Evolutionary conservation across 2,113 vertebrate species (phyloP), one percentile per base, ranked within the genome.

Genomic region (Arothron firmamentum): DNA sequence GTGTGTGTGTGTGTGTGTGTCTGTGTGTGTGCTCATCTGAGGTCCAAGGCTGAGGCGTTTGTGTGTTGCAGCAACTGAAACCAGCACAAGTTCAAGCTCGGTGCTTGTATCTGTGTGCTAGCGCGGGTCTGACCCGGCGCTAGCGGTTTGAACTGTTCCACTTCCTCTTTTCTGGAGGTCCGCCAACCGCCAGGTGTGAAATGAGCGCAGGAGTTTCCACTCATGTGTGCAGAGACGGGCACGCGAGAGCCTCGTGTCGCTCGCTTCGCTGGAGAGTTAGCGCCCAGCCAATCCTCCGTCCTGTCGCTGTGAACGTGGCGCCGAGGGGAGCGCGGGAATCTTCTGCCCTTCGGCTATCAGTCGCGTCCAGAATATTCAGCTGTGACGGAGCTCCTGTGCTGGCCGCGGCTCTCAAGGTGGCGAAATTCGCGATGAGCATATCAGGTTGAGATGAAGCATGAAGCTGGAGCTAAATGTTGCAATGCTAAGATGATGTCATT

Each of bases 61-160:
- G 50, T 34, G 47, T 48, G 46, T 45, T 45, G 2, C 41, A 43
- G 10, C 41, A 43, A 15, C n/a, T 47, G n/a, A 19, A 18, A 19
- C 47, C 47, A 49, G 47, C 38, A 12, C 14, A 45, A 61, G 59
- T n/a, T 57, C 65, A 47, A 70, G 66, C 34, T 4, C 10, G 34
- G 11, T 3, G 34, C 9, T 38, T 10, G 34, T 23, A 23, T 23
- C 28, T 31, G 28, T 31, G 28, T 31, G 28, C 28, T 31, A 31
- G 5, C 28, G 28, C 21, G 5, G 17, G 53, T 60, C 60, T 74
- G 58, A 74, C 72, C 52, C 0, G 6, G 12, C 17, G 4, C 42
- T 47, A 47, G 3, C 17, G 34, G 42, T 51, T 77, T 56, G 69
- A 59, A 51, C 53, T 8, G 59, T 52, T 51, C 31, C 43, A 6